Evolutionary conservation across 2,797 vertebrate species (phyloP).

Genomic region (Thripadectes ignobilis): DNA sequence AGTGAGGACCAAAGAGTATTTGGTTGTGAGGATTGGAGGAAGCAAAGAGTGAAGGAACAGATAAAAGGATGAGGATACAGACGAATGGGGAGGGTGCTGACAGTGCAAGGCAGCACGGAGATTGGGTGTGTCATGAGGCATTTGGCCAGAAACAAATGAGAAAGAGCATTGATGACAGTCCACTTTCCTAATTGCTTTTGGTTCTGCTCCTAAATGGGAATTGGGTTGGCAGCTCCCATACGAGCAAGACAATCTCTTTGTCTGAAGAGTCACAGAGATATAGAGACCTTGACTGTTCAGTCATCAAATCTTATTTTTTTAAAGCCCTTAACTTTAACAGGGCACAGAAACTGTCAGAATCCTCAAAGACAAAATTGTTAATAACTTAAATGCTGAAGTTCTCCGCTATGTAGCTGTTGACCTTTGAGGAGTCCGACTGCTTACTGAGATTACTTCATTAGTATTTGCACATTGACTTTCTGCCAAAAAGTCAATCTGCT

Average conservation of each 20-base stretch:
- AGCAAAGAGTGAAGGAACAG: not conserved
- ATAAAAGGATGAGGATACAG: not conserved
- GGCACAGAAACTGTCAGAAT: not conserved
- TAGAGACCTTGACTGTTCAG: not conserved
- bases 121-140: not conserved
- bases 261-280: not conserved
- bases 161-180: not conserved
- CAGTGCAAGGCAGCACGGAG: not conserved
- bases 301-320: not conserved
- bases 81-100: not conserved
- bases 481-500: slow-evolving; percentile 62
- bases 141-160: not conserved
- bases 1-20: not conserved
- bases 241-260: not conserved
- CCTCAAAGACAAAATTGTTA: slow-evolving; percentile 23
- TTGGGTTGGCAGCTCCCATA: not conserved
- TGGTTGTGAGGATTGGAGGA: not conserved
- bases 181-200: not conserved
- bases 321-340: not conserved
- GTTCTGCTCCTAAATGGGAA: not conserved
- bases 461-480: slow-evolving; percentile 49
- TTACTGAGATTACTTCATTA: slow-evolving; percentile 63
- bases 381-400: slow-evolving; percentile 21
- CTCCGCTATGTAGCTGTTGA: not conserved
- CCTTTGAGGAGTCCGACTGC: slow-evolving; percentile 31